Evolutionary conservation across 2,888 invertebrate genomes (phyloP), one percentile per base, ranked within the genome.

Genomic region (Sphaerophoria taeniata): DNA sequence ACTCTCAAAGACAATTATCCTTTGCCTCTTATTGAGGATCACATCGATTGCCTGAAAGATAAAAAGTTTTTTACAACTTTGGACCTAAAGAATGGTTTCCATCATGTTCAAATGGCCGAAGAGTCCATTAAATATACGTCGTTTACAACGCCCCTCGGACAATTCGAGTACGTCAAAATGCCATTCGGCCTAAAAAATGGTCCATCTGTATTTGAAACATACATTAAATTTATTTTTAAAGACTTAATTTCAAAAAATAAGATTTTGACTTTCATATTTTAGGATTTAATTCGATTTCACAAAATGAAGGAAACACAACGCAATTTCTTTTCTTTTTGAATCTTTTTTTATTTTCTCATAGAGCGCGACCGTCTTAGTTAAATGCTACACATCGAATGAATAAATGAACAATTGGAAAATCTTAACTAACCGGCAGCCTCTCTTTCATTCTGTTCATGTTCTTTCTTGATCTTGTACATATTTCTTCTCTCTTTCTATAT

Each of bases 1-100:
- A 12, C 33, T n/a, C 3, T 53, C 75, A 9, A 76, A 78, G 74
- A 81, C 63, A 70, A 31, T 67, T n/a, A 79, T 79, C 69, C 65
- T 3, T 31, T 79, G 12, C 49, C 61, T 3, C 4, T 72, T 4
- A 71, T 78, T 6, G 71, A 78, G 39, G 61, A 78, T 36, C 53
- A 71, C 14, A 45, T 77, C 12, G 56, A 77, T 71, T 58, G 71
- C 33, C 65, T 78, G 2, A 78, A 51, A 45, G 45, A 65, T 24
- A 80, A 70, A 51, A 45, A 49, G 11, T 74, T 31, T 43, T 80
- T 80, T n/a, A 70, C 69, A 11, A 55, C 53, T 6, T 31, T 80
- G 0, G 80, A 70, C 47, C 45, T 60, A 0, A 76, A 55, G 24
- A n/a, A 78, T 43, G 71, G 70, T 34, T 58, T 78, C 3, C 67